Conservation (phyloP, 1,140 invertebrate genomes). For the Diorhabda carinulata region DNA sequence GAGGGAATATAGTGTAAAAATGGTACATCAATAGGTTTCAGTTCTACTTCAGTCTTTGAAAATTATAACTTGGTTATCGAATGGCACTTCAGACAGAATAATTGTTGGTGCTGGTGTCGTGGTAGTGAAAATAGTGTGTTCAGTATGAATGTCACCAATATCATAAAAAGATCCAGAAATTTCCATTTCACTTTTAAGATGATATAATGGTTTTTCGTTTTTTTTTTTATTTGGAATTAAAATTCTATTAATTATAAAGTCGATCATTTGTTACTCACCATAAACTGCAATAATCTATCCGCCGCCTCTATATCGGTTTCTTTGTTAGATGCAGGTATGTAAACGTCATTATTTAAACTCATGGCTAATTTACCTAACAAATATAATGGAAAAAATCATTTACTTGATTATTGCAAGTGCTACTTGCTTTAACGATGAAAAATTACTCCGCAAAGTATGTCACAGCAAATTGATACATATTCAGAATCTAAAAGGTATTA, state of each 20-base stretch:
- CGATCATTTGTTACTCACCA: slow-evolving; percentile 3
- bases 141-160: background rate
- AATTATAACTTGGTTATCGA: no score
- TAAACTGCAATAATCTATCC: slow-evolving; percentile 16
- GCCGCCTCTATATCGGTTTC: slow-evolving; percentile 12
- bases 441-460: no score
- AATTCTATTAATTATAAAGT: no score
- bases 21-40: slow-evolving; percentile 29
- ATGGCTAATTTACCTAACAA: slow-evolving; percentile 17
- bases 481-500: no score
- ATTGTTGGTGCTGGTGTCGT: no score
- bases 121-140: no score
- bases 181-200: background rate
- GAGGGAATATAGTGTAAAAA: background rate
- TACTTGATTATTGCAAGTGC: no score
- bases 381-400: background rate
- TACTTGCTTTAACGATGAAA: no score
- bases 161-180: background rate
- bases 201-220: slow-evolving; percentile 4
- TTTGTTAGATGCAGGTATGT: slow-evolving; percentile 17
- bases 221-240: no score
- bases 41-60: slow-evolving; percentile 37
- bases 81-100: no score
- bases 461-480: no score
- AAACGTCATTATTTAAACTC: slow-evolving; percentile 9